phyloP scores from a whole-genome alignment of 2,797 vertebrate genomes.

The Pseudotriccus pelzelni region DNA sequence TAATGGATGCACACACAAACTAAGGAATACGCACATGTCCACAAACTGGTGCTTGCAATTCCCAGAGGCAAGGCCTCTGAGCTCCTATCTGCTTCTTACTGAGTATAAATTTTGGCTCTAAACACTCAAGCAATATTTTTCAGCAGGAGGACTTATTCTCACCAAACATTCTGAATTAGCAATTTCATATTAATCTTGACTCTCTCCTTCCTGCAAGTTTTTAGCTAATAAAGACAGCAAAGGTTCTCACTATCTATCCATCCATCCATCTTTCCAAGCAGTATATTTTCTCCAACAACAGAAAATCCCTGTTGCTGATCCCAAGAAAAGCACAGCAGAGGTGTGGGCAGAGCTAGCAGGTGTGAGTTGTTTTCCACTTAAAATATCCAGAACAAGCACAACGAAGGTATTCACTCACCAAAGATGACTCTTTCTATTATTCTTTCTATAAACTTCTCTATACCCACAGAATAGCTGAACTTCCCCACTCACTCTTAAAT shows the following conservation, averaged over 20 bases:
- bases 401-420: not conserved
- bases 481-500: not conserved
- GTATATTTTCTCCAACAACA: not conserved
- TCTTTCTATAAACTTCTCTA: not conserved
- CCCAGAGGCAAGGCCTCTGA: not conserved
- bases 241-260: not conserved
- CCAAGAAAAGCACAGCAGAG: not conserved
- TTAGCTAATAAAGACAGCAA: not conserved
- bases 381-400: not conserved
- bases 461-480: not conserved
- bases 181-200: not conserved
- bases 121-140: not conserved
- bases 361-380: not conserved
- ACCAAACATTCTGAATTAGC: not conserved
- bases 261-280: not conserved
- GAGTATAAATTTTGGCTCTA: not conserved
- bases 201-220: not conserved
- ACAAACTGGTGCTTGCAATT: not conserved
- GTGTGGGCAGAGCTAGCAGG: not conserved
- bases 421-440: not conserved
- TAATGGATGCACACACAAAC: not conserved
- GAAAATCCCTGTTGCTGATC: not conserved
- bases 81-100: not conserved
- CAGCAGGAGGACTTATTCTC: not conserved
- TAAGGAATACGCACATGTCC: not conserved